Percentiles rank a stretch among this genome's conserved stretches.
These are phyloP conservation scores for Turnix velox DNA, from an alignment of 2,113 vertebrate species.

Conservation along the genomic window DNA sequence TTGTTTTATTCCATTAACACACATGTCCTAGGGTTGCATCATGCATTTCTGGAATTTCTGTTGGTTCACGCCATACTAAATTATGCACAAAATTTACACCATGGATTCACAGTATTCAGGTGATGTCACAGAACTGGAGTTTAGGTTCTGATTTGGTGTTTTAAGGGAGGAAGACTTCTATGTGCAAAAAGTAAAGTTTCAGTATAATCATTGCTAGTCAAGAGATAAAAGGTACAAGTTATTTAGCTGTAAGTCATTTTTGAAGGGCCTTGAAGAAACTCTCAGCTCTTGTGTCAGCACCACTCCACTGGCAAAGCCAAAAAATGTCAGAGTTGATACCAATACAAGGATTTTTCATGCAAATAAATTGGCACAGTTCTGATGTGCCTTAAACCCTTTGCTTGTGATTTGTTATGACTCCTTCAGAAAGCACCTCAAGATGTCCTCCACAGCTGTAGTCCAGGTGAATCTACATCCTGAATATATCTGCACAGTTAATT, in stretches of 20 bases:
- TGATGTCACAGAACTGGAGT: not conserved
- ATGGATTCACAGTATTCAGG: not conserved
- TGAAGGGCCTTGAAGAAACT: not conserved
- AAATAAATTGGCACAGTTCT: not conserved
- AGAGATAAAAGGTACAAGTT: not conserved
- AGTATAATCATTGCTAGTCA: not conserved
- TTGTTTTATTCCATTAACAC: not conserved
- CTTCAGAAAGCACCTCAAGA: constrained; percentile 67
- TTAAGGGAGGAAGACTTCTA: not conserved
- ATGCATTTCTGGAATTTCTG: not conserved
- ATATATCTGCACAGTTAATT: constrained; percentile 22
- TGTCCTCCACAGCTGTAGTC: constrained; percentile 51
- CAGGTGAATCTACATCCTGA: constrained; percentile 22
- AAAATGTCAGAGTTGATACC: constrained; percentile 66
- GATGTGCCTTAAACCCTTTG: not conserved
- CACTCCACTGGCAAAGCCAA: not conserved
- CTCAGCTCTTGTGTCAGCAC: not conserved
- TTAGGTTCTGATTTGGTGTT: not conserved
- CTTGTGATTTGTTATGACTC: constrained; percentile 5
- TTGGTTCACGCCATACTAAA: not conserved
- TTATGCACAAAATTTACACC: not conserved
- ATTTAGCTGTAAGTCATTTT: not conserved
- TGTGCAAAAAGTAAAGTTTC: not conserved
- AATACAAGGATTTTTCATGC: not conserved
- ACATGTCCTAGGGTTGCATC: not conserved